Base-by-base conservation (phyloP, 2,888 invertebrate species). In the Plebejus anna region DNA sequence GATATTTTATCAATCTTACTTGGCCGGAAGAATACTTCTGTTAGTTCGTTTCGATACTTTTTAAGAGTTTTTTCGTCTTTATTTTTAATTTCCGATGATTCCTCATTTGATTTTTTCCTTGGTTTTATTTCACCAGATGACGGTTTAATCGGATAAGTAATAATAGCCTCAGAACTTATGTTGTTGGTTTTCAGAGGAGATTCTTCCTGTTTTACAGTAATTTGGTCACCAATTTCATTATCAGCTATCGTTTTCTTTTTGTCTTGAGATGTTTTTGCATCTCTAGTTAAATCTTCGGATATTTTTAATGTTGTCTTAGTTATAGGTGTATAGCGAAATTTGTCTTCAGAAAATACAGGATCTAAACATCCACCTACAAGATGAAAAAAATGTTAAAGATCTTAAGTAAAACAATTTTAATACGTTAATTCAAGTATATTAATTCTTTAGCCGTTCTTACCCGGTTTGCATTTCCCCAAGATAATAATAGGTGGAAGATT, bases 381-480 rank as follows among this genome's bases (percentile, higher is more conserved):
- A 75, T 75, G 36, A n/a, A 38, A 36, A 66, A 72, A 1, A 38
- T 42, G 4, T 59, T 59, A 59, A 13, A 2, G 16, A 2, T 2
- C 32, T 32, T n/a, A 9, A 28, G 13, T 16, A 55, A 55, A 16
- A 55, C 55, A 16, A 47, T 47, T 47, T 11, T 47, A 47, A 47
- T 59, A 36, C 51, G n/a, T 36, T 71, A 66, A 66, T 59, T 75
- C 22, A 22, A 22, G 32, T 28, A 75, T 2, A 6, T 59, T 22
- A 59, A 13, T 28, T 32, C 1, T 4, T 61, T 32, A 75, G 47
- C 70, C 13, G 38, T 70, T 73, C 59, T 76, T 84, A 89, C 93
- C 93, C 85, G 89, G 90, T 84, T 91, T 93, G 80, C 90, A 92
- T 82, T 85, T 90, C 78, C 92, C 91, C 78, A 92, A 86, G 78